Conservation (phyloP, 1,140 invertebrate genomes). For the Mactra quadrangularis region DNA sequence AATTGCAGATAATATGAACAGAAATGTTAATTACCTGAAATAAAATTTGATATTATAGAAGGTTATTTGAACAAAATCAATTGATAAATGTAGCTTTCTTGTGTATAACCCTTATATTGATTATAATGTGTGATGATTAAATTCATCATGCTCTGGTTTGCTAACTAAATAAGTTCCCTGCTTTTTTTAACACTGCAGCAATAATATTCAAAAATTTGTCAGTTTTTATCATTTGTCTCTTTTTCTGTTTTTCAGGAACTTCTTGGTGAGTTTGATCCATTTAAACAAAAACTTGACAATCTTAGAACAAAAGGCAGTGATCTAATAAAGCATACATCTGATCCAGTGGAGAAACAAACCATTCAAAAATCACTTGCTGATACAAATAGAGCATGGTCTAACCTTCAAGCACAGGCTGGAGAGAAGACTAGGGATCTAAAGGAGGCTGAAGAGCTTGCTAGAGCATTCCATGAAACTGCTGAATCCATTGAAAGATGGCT, state of each 20-base stretch:
- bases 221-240: not conserved
- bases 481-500: conserved; percentile 93
- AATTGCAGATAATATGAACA: not conserved
- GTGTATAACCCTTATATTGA: no score
- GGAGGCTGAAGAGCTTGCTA: conserved; percentile 94
- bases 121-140: no score
- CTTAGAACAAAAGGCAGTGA: conserved; percentile 74
- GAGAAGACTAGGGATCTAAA: conserved; percentile 89
- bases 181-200: no score
- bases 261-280: conserved; percentile 71
- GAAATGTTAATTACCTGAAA: not conserved
- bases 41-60: no score
- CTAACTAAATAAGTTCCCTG: no score
- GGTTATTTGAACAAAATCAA: no score
- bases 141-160: no score
- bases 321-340: conserved; percentile 71
- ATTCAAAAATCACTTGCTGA: conserved; percentile 74
- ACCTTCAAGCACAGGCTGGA: conserved; percentile 89
- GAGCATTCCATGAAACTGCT: conserved; percentile 92
- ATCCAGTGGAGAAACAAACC: conserved; percentile 72
- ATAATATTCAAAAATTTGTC: not conserved
- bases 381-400: conserved; percentile 89
- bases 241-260: conserved; percentile 61
- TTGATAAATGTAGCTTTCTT: no score
- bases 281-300: conserved; percentile 72